Base-by-base conservation (phyloP, 2,888 invertebrate species). In the Euplagia quadripunctaria region DNA sequence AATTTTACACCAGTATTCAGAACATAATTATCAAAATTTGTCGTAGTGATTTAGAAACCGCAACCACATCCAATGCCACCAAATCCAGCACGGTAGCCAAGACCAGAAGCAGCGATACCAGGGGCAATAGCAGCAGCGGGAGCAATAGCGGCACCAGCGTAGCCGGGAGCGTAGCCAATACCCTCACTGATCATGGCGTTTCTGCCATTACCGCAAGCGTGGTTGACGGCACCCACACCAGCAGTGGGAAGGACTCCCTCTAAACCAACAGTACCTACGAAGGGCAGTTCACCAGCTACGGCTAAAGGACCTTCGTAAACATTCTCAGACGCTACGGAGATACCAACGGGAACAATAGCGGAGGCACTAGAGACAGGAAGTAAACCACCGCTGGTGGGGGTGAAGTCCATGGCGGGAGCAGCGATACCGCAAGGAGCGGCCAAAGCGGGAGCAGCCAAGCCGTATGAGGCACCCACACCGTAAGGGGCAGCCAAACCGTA, bases 251-350 rank as follows among this genome's bases (percentile, higher is more conserved):
- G 72, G 31, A 76, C 79, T 0, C 91, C 91, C 64, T 89, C 87
- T 52, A 92, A 65, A 11, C 75, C 87, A 0, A 90, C 90, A 16
- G 90, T 69, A 7, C 89, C 88, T 3, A 88, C 69, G 83, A 90
- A 88, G 4, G 88, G 90, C 43, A 90, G 76, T 69, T 87, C 83
- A 69, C 90, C 91, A 51, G 80, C 79, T 1, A 87, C 87, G 6
- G 75, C 52, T 1, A 67, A 49, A 42, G 84, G 70, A 16, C 92
- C 92, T 79, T 91, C 91, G 51, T 88, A 88, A 0, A 80, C 80
- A 68, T 92, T 92, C 46, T 91, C 91, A 46, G 92, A 90, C 1
- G 83, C 73, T 12, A 92, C 85, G 0, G 86, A 82, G 8, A 92
- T 83, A 4, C 92, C 92, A 17, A 83, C 81, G 9, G 91, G 90